Evolutionary conservation across 1,140 invertebrate species (phyloP).

Genomic region (Plodia interpunctella): DNA sequence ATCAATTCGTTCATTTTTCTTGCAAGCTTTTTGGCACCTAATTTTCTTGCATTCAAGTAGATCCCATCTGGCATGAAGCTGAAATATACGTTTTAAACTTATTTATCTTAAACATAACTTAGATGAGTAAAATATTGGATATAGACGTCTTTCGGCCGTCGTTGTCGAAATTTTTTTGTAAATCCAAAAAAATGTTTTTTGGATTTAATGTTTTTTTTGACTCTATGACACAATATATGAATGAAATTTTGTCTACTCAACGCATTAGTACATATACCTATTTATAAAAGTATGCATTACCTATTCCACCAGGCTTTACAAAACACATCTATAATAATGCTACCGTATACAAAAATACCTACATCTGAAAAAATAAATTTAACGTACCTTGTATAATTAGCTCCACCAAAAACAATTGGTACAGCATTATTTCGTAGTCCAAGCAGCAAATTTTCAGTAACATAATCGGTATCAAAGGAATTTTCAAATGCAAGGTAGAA

Average conservation of each 20-base stretch:
- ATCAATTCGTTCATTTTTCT: constrained; percentile 49
- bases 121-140: no score
- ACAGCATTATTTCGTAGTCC: constrained; percentile 59
- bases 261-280: background rate
- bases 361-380: background rate
- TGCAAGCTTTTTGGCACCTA: constrained; percentile 40
- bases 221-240: no score
- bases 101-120: no score
- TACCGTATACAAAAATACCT: no score
- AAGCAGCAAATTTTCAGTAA: constrained; percentile 80
- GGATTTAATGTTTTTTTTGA: no score
- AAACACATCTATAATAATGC: no score
- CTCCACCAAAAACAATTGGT: constrained; percentile 69
- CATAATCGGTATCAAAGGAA: constrained; percentile 78
- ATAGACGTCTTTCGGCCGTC: no score
- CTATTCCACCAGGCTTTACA: no score
- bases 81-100: no score
- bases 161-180: no score
- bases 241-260: no score
- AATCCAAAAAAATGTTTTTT: no score
- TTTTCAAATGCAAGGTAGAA: constrained; percentile 84
- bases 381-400: constrained; percentile 32
- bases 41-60: constrained; percentile 53
- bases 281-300: background rate
- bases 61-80: constrained; percentile 64